Percentiles rank a stretch among this genome's conserved stretches.
Conservation (phyloP, 2,113 vertebrate species). For the Phodopus roborovskii region DNA sequence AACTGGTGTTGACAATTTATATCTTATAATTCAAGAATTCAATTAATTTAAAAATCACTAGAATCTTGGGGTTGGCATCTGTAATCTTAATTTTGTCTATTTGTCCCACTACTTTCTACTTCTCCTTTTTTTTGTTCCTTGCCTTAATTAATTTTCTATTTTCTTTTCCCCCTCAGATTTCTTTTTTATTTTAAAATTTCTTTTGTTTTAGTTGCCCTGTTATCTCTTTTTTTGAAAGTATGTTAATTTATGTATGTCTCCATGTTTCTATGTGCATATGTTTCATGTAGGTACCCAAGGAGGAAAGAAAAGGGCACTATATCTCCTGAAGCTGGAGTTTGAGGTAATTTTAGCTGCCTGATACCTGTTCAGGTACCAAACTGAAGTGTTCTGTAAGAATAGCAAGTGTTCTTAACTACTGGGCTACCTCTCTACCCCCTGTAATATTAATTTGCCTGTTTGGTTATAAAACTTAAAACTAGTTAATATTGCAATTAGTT, state of each 20-base stretch:
- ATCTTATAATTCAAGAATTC: background rate
- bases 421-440: background rate
- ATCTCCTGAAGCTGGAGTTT: background rate
- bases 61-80: background rate
- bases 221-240: background rate
- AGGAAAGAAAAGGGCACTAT: background rate
- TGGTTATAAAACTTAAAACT: background rate
- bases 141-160: background rate
- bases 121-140: background rate
- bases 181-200: background rate
- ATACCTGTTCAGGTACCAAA: background rate
- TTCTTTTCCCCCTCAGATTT: background rate
- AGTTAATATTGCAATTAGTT: background rate
- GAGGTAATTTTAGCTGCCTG: background rate
- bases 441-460: background rate
- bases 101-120: background rate
- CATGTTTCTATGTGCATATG: too few species aligned
- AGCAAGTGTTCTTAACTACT: background rate
- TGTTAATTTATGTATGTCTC: background rate
- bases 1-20: background rate
- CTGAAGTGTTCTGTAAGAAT: background rate
- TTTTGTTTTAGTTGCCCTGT: background rate
- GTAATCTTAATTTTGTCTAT: background rate
- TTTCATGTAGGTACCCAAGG: background rate
- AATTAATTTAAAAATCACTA: background rate